These are phyloP conservation scores for Chloropsis cyanopogon DNA, from an alignment of 2,113 vertebrate species.

Conservation along the genomic window DNA sequence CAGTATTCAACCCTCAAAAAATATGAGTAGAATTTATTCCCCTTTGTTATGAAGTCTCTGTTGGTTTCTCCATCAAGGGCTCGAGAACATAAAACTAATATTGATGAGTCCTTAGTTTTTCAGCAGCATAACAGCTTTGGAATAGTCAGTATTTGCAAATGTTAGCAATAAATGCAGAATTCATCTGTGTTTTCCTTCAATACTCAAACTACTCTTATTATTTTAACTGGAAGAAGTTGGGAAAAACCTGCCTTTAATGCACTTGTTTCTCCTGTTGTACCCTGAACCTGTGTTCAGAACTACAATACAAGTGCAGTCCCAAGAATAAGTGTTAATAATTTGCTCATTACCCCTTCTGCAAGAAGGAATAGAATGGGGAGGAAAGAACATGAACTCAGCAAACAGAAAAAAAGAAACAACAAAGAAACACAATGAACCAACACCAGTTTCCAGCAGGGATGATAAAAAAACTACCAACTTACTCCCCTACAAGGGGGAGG, in stretches of 20 bases:
- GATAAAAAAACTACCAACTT: not conserved
- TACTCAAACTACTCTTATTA: not conserved
- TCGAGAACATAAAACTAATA: not conserved
- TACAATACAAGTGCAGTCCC: accelerated
- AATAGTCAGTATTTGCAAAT: not conserved
- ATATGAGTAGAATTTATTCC: not conserved
- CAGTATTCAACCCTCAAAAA: not conserved
- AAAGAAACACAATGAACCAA: not conserved
- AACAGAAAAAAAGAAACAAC: not conserved
- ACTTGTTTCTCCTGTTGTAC: not conserved
- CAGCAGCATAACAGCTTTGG: not conserved
- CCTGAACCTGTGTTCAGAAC: not conserved
- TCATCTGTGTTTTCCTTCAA: not conserved
- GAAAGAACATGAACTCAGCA: not conserved
- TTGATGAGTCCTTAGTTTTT: not conserved
- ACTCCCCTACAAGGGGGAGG: not conserved
- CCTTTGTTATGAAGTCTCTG: not conserved
- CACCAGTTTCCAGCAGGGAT: not conserved
- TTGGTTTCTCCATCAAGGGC: not conserved
- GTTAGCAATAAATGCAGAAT: not conserved
- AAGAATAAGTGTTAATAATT: not conserved
- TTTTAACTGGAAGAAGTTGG: not conserved
- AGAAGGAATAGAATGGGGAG: not conserved
- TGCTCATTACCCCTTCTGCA: not conserved
- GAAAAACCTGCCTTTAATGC: not conserved